Base-by-base conservation (phyloP, 2,888 invertebrate genomes). In the Zhengitettix transpicula region DNA sequence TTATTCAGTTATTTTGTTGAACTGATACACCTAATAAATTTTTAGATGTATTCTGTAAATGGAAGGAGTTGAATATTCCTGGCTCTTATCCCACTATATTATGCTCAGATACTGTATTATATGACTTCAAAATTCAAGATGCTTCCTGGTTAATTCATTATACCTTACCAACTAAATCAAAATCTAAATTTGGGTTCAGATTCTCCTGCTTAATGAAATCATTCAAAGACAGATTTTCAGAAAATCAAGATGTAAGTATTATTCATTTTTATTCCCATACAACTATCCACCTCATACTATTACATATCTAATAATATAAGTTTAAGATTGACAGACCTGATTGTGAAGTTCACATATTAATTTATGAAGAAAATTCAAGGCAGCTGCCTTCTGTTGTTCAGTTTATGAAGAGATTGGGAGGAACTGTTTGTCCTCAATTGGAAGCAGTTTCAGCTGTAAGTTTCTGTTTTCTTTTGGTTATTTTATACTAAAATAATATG, bases 111-210 rank as follows among this genome's bases (percentile, higher is more conserved):
- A 74, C 75, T 14, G 77, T 81, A 66, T 73, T 87, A 57, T 74
- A 74, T 0, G 79, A 83, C 64, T 68, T 89, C 58, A 77, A 79
- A 61, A 74, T 89, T 9, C 81, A 79, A 0, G 78, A 85, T 69
- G 85, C 84, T 0, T 75, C 80, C 57, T 76, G 80, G 66, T 71
- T 90, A 41, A 76, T 91, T 15, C 87, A 89, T 69, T 89, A 80
- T 71, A 84, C 86, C 2, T 70, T 89, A 64, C 83, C 86, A 0
- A 67, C 72, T 40, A 73, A 78, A 52, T 68, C 69, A 0, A 85
- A 83, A 71, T 82, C 84, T 56, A 76, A 77, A 68, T 89, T 89
- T 69, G 80, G 81, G 55, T 81, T 78, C 67, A 75, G 90, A 61
- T 86, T 88, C 68, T 78, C 82, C 0, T 80, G 82, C 28, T 72